phyloP scores from a whole-genome alignment of 2,113 vertebrate species.

The Lepus timidus region DNA sequence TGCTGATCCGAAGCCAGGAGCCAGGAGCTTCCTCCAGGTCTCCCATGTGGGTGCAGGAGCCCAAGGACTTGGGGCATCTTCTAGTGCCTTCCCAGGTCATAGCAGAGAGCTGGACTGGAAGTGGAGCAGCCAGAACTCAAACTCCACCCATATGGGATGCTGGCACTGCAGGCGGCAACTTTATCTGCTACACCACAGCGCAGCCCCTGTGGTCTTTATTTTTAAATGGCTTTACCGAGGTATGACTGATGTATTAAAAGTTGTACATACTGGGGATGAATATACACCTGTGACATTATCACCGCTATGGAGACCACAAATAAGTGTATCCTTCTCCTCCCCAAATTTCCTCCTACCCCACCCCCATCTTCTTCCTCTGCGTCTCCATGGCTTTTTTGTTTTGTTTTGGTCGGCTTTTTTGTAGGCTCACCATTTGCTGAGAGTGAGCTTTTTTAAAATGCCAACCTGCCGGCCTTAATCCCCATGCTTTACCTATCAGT shows the following conservation, averaged over 20 bases:
- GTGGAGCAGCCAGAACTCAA: too few relatives aligned
- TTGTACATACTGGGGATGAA: not conserved
- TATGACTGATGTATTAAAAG: not conserved
- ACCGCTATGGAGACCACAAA: not conserved
- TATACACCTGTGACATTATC: not conserved
- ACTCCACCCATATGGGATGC: too few relatives aligned
- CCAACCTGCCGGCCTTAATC: slow-evolving; percentile 41
- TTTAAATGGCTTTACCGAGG: not conserved
- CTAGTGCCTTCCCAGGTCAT: too few relatives aligned
- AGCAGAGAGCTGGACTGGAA: too few relatives aligned
- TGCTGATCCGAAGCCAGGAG: too few relatives aligned
- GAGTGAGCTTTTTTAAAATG: slow-evolving; percentile 54
- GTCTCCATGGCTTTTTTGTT: not conserved
- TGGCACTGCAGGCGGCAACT: too few relatives aligned
- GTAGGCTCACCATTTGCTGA: slow-evolving; percentile 28
- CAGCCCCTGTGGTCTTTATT: not conserved
- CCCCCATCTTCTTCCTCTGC: too few relatives aligned
- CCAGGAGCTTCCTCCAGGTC: too few relatives aligned
- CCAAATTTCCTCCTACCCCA: not conserved
- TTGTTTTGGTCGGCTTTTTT: not conserved
- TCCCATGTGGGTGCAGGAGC: too few relatives aligned
- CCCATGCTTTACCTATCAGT: slow-evolving; percentile 42
- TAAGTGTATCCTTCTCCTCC: accelerated
- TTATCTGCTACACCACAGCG: too few relatives aligned
- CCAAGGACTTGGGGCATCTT: too few relatives aligned